Conservation (phyloP, 2,797 vertebrate species). For the Oryzias sinensis region DNA sequence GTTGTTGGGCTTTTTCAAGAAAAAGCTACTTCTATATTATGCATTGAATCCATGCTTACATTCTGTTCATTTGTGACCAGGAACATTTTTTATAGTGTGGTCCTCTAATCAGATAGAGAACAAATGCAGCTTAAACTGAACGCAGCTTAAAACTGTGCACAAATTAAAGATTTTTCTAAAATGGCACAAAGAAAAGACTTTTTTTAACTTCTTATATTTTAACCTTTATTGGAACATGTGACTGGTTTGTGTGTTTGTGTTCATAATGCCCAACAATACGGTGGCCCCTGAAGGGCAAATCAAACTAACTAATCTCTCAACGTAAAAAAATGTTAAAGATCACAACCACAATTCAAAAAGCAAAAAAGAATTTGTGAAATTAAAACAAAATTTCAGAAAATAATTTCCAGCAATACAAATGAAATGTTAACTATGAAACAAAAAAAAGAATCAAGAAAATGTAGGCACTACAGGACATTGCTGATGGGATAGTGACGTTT, state of each 20-base stretch:
- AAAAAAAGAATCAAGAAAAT: too few species aligned
- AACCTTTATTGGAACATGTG: background rate
- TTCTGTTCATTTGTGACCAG: background rate
- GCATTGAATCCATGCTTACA: background rate
- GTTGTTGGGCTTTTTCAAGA: background rate
- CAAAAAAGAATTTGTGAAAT: too few species aligned
- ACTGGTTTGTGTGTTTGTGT: background rate
- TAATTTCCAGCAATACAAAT: too few species aligned
- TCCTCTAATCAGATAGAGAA: background rate
- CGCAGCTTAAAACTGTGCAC: conserved; percentile 1
- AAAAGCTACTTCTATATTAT: too few species aligned
- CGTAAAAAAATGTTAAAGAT: too few species aligned
- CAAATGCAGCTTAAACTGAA: background rate
- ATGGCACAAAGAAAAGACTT: background rate
- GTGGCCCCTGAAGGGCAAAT: too few species aligned
- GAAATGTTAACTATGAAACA: too few species aligned
- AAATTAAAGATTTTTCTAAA: background rate
- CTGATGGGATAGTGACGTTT: too few species aligned
- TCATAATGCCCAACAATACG: background rate
- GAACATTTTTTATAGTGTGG: background rate
- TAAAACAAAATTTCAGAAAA: too few species aligned
- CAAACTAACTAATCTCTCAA: too few species aligned
- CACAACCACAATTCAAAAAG: too few species aligned
- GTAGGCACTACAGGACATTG: too few species aligned
- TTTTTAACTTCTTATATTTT: background rate